phyloP scores from a whole-genome alignment of 2,113 vertebrate species.

The Potamarius usumacintae region DNA sequence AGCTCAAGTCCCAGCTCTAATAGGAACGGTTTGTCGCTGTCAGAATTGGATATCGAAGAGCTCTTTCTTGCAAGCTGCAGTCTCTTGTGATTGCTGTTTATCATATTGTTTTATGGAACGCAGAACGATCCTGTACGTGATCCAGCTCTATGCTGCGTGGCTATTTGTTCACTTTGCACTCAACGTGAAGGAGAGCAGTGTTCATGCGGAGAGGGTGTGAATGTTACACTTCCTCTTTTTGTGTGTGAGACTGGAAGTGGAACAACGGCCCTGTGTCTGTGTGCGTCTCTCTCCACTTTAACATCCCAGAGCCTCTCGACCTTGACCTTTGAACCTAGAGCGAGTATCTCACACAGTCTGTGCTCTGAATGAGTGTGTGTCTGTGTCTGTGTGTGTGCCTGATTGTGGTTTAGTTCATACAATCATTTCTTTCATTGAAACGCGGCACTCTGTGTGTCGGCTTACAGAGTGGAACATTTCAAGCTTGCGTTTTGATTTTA shows the following conservation, averaged over 20 bases:
- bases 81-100: too few species aligned
- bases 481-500: slow-evolving; percentile 25
- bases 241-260: background rate
- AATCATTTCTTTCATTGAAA: slow-evolving; percentile 46
- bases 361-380: slow-evolving; percentile 22
- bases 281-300: slow-evolving; percentile 7
- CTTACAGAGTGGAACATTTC: background rate
- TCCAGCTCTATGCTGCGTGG: background rate
- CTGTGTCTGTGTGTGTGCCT: slow-evolving; percentile 8
- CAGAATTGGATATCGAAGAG: background rate
- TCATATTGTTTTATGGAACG: background rate
- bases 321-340: slow-evolving; percentile 20
- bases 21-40: too few species aligned
- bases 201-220: slow-evolving; percentile 25
- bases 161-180: background rate
- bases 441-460: slow-evolving; percentile 6
- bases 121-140: background rate
- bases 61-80: background rate
- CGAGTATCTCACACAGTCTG: slow-evolving; percentile 17
- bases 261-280: slow-evolving; percentile 12
- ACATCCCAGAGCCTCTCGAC: slow-evolving; percentile 13
- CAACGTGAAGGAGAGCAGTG: slow-evolving; percentile 7
- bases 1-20: too few species aligned
- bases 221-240: background rate
- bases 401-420: slow-evolving; percentile 20